A percentile compares a stretch with the other conserved stretches of the same genome.
Conservation (phyloP, 2,888 invertebrate species). For the Tribolium freemani region DNA sequence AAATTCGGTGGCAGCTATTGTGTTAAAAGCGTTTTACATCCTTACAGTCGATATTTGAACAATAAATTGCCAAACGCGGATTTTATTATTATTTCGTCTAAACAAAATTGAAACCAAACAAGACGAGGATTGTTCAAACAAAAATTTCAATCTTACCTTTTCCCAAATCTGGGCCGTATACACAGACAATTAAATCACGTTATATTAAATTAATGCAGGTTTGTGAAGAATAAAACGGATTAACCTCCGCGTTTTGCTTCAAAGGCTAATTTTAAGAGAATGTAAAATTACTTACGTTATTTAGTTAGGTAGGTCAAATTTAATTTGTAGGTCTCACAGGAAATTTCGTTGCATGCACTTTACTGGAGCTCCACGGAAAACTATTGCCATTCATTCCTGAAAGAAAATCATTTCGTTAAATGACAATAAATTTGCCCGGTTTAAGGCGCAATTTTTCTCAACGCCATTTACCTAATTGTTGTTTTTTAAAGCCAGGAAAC, state of each 20-base stretch:
- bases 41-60: conserved; percentile 4
- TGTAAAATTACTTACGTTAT: conserved; percentile 17
- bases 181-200: neutral
- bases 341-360: conserved; percentile 21
- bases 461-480: conserved; percentile 8
- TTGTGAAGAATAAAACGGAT: conserved; percentile 7
- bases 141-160: conserved; percentile 6
- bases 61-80: conserved; percentile 15
- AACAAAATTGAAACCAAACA: conserved; percentile 13
- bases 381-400: conserved; percentile 3
- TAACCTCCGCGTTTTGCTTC: neutral
- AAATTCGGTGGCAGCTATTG: no score
- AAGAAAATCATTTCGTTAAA: no score
- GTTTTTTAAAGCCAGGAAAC: neutral
- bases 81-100: conserved; percentile 5
- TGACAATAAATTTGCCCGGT: no score
- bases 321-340: conserved; percentile 22
- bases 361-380: conserved; percentile 3
- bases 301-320: conserved; percentile 6
- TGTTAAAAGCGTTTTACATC: no score
- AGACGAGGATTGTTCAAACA: neutral
- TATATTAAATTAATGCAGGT: conserved; percentile 7
- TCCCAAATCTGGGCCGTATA: neutral
- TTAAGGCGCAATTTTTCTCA: neutral
- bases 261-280: conserved; percentile 5